Evolutionary conservation across 2,797 vertebrate genomes (phyloP), one percentile per base, ranked within the genome.

Genomic region (Malurus leucopterus): DNA sequence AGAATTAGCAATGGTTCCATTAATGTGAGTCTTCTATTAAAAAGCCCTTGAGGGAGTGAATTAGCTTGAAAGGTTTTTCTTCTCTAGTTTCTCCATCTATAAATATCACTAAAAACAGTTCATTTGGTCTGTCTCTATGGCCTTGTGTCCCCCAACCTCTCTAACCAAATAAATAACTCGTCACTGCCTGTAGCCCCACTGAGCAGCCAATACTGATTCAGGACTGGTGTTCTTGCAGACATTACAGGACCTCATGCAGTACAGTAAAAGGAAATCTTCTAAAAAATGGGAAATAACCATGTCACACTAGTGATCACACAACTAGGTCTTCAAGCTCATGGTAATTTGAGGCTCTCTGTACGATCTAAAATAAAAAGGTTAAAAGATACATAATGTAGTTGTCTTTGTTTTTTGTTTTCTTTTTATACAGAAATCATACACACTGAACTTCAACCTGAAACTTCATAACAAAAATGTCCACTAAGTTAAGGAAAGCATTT

Each of bases 391-490:
- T 93, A 77, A 65, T 84, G 94, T 88, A 93, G 90, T 82, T 95
- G 72, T 87, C 73, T 90, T 63, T 76, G 84, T 83, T 91, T 92
- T 85, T 88, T 86, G 90, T 93, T 94, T 94, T 95, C 95, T 95
- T 95, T 96, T 96, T 96, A 92, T 96, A 97, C 95, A 96, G 96
- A 96, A 96, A 96, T 97, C 95, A 97, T 95, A 97, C 95, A 97
- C 97, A 96, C 95, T 61, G 93, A 97, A 97, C 94, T 96, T 95
- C 95, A 96, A 94, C 94, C 88, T 95, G 96, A 92, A 96, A 97
- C 96, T 96, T 96, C 95, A 96, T 97, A 96, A 96, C 94, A 88
- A 95, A 91, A 87, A 96, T 96, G 92, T 95, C 94, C 95, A 96
- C 96, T 96, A 96, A 96, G 92, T 95, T 95, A 97, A 97, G 95